Evolutionary conservation across 92 coral and sea anemone species (phyloP).

Genomic region (Nematostella vectensis): DNA sequence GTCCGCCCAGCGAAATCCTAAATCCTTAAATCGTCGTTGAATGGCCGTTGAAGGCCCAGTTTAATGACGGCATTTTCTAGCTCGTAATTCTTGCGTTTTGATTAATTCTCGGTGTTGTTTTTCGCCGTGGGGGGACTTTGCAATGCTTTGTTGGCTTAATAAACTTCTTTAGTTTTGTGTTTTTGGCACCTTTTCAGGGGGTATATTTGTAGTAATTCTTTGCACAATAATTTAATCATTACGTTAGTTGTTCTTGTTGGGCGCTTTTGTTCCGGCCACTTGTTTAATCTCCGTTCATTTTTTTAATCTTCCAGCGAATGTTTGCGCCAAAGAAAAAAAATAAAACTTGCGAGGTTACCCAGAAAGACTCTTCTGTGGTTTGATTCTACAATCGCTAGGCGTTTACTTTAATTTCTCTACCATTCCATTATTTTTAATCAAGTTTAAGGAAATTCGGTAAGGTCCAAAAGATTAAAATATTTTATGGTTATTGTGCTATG

Average conservation of each 20-base stretch:
- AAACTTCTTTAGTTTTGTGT: constrained; percentile 43
- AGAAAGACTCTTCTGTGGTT: no score
- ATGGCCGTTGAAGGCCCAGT: constrained; percentile 21
- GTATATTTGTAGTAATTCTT: constrained; percentile 64
- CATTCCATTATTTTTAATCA: no score
- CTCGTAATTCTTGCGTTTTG: constrained; percentile 27
- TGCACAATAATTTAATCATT: constrained; percentile 44
- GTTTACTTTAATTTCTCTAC: no score
- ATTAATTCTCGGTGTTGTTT: constrained; percentile 38
- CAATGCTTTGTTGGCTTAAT: constrained; percentile 46
- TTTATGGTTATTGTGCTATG: no score
- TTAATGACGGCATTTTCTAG: constrained; percentile 29
- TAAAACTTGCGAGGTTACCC: no score
- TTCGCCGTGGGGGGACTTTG: constrained; percentile 80
- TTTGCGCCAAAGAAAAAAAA: background rate
- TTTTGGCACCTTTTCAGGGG: constrained; percentile 76
- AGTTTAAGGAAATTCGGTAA: no score
- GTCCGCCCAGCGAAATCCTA: constrained; percentile 5
- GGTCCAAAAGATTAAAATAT: no score
- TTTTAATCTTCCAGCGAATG: constrained; percentile 18
- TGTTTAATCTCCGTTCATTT: constrained; percentile 39
- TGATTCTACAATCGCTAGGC: no score
- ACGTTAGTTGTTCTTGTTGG: constrained; percentile 37
- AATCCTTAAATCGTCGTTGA: constrained; percentile 25
- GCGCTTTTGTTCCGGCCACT: constrained; percentile 16